Evolutionary conservation across 2,113 vertebrate genomes (phyloP).

Genomic region (Artemisiospiza belli): DNA sequence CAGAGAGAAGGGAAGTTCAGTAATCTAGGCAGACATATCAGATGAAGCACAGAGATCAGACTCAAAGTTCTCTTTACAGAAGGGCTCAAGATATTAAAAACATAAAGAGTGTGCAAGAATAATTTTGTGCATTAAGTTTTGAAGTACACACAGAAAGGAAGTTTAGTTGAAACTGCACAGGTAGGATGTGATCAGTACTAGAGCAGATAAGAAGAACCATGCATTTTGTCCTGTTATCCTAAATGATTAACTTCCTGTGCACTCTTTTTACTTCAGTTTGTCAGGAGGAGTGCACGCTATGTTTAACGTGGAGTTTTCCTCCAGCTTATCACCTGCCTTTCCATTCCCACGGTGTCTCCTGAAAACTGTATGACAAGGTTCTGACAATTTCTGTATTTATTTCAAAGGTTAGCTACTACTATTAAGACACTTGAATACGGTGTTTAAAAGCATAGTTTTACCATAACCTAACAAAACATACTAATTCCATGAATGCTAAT

Average conservation of each 20-base stretch:
- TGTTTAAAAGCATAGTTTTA: background rate
- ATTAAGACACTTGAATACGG: background rate
- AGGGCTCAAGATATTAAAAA: slow-evolving; percentile 57
- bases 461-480: background rate
- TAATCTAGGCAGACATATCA: slow-evolving; percentile 69
- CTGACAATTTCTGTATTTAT: background rate
- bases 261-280: background rate
- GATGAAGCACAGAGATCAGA: slow-evolving; percentile 71
- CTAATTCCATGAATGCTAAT: background rate
- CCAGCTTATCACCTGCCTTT: background rate
- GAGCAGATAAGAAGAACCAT: background rate
- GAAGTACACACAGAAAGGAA: slow-evolving; percentile 18
- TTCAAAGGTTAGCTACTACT: background rate
- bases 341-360: background rate
- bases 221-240: background rate
- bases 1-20: slow-evolving; percentile 79
- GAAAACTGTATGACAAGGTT: background rate
- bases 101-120: slow-evolving; percentile 30
- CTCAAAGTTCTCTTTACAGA: slow-evolving; percentile 57
- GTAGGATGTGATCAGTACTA: slow-evolving; percentile 5
- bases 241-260: background rate
- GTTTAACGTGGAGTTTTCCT: background rate
- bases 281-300: background rate
- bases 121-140: background rate
- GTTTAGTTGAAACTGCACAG: slow-evolving; percentile 50